Base-by-base conservation (phyloP, 2,113 vertebrate genomes). In the Glaucidium brasilianum region DNA sequence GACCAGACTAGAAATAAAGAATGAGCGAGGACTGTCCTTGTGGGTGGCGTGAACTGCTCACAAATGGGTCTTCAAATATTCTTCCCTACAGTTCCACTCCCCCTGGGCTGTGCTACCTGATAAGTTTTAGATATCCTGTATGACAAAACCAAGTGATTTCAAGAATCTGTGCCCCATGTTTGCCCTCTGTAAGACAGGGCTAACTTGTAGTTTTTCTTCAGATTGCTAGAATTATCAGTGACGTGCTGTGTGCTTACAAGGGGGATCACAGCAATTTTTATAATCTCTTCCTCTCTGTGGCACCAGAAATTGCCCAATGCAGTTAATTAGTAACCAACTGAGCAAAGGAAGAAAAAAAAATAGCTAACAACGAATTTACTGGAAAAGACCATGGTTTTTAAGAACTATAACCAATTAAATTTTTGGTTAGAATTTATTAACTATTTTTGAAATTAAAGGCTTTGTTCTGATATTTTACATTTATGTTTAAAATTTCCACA, bases 401-500 rank as follows among this genome's bases (percentile, higher is more conserved):
- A 85, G n/a, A 88, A 53, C 9, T 27, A 47, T 80, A 80, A 19
- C 8, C 4, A 47, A 35, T 58, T 35, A 69, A 75, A 64, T 34
- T 9, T 30, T 55, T 47, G 3, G 5, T 58, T 88, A 72, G 9
- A 68, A 60, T 80, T 68, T 60, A 53, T 53, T 85, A 45, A 55
- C 23, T 55, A 27, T 66, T 84, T 89, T 64, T 68, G 2, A 73
- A 84, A 23, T 1, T 0, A 64, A 47, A 64, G 0, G 4, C 1
- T 64, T 41, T 49, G 12, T 76, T 93, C 56, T 0, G 1, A 20
- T 69, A 19, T 6, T 84, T 80, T 39, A 9, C 3, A 6, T 50
- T 56, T 14, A 5, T 69, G 74, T 29, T 45, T 5, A 20, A 85
- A 55, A 32, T 60, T 91, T 68, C 27, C 9, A 16, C 13, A 72